These are phyloP conservation scores for Ophion obscuratus DNA, from an alignment of 2,888 invertebrate species.

Conservation along the genomic window DNA sequence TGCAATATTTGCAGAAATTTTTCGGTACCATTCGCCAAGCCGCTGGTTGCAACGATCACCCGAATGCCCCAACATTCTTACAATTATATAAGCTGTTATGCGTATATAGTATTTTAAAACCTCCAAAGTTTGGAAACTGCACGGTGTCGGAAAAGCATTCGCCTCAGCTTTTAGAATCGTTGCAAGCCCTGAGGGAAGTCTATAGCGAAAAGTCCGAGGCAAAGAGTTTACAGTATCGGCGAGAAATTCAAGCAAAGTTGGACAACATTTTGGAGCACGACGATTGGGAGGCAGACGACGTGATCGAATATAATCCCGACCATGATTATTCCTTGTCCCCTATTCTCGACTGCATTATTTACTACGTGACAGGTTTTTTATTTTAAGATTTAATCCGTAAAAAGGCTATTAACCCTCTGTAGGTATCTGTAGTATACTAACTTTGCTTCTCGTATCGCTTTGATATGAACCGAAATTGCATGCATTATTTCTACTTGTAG, in stretches of 20 bases:
- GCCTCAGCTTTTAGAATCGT: too few species aligned
- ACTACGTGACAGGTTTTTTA: constrained; percentile 58
- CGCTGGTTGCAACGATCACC: background rate
- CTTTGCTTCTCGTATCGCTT: constrained; percentile 4
- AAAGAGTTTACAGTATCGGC: too few species aligned
- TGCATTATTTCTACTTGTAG: constrained; percentile 5
- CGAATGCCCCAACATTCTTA: constrained; percentile 63
- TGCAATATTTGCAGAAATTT: constrained; percentile 4
- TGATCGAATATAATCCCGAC: too few species aligned
- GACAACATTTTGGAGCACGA: too few species aligned
- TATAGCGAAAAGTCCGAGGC: too few species aligned
- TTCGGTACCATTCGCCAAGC: constrained; percentile 21
- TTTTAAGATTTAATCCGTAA: constrained; percentile 2
- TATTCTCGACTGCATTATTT: too few species aligned
- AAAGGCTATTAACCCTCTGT: constrained; percentile 7
- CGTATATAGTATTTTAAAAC: constrained; percentile 35
- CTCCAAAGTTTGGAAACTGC: constrained; percentile 66
- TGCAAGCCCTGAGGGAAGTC: too few species aligned
- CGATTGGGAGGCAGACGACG: too few species aligned
- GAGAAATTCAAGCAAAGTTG: too few species aligned
- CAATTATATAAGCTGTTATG: constrained; percentile 65
- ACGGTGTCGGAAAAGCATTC: constrained; percentile 56
- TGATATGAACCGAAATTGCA: background rate
- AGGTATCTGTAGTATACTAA: constrained; percentile 9
- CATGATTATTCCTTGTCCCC: too few species aligned